Conservation (phyloP, 2,888 invertebrate genomes). For the Tenodera sinensis region DNA sequence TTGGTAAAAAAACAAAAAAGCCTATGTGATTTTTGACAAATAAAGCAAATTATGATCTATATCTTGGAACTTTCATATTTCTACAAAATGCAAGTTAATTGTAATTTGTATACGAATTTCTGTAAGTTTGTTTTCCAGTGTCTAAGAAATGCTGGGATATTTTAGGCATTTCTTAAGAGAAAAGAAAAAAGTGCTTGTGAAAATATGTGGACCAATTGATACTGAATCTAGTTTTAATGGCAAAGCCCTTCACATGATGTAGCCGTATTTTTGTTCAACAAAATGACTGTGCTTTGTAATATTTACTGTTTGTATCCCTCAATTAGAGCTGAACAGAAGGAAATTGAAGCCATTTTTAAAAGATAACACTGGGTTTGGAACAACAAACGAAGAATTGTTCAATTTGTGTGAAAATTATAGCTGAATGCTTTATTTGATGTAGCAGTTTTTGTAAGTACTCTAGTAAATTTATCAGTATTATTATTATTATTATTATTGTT, state of each 20-base stretch:
- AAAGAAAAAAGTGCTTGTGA: slow-evolving; percentile 1
- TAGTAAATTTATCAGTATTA: background rate
- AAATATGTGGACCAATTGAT: slow-evolving; percentile 5
- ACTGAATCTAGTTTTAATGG: background rate
- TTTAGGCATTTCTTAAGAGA: background rate
- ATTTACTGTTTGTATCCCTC: background rate
- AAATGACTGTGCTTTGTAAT: background rate
- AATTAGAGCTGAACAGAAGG: background rate
- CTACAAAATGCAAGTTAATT: background rate
- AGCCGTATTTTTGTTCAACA: background rate
- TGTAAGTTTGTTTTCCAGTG: background rate
- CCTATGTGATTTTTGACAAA: slow-evolving; percentile 8
- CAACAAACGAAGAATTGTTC: background rate
- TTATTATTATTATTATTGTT: background rate
- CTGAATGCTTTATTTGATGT: background rate
- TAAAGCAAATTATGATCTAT: background rate
- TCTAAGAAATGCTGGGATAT: slow-evolving; percentile 1
- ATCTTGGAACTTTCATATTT: background rate
- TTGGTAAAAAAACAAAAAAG: background rate
- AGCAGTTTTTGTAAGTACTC: background rate
- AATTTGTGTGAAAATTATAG: background rate
- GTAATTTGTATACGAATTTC: slow-evolving; percentile 3
- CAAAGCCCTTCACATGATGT: background rate
- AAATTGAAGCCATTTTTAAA: background rate
- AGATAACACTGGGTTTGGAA: background rate